Evolutionary conservation across 2,888 invertebrate genomes (phyloP), one percentile per base, ranked within the genome.

Genomic region (Netelia fuscicornis): DNA sequence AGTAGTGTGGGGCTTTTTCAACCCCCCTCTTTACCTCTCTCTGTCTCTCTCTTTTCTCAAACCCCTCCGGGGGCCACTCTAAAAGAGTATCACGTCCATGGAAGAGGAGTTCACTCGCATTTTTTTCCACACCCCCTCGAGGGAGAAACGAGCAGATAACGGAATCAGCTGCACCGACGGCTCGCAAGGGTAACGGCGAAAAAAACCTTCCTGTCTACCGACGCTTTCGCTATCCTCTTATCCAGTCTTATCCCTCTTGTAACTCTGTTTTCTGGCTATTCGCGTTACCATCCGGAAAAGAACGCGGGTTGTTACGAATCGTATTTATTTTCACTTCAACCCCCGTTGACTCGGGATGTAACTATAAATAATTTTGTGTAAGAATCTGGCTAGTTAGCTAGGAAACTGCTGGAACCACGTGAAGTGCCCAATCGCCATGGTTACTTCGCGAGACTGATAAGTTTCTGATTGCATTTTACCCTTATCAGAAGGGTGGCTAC

Each of bases 81-180:
- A 74, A 62, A 84, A 70, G 81, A 81, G 74, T 70, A 84, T 84
- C 84, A 84, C 84, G 84, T 84, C 52, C 74, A 70, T 5, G 56
- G 58, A 62, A 42, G 70, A 75, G 60, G 20, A 67, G 78, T 58
- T 81, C 81, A 56, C 74, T 65, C 54, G 78, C 52, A 64, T 81
- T 78, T 81, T 81, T 77, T 71, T 2, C 60, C 13, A 20, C 44
- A 10, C 58, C 20, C 70, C 54, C 87, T 75, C 70, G 25, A 79
- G 79, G 77, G 84, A 84, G 75, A 72, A 85, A 85, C 82, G 78
- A 62, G 79, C 77, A 80, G 86, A 89, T 89, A 88, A 88, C 87
- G 84, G 86, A 89, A 89, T 87, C 87, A 85, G 68, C 76, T 76
- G 82, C 86, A 85, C 80, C 84, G 74, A 80, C 81, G 83, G 75